phyloP scores from a whole-genome alignment of 2,113 vertebrate species.

The Corydoras sp. region DNA sequence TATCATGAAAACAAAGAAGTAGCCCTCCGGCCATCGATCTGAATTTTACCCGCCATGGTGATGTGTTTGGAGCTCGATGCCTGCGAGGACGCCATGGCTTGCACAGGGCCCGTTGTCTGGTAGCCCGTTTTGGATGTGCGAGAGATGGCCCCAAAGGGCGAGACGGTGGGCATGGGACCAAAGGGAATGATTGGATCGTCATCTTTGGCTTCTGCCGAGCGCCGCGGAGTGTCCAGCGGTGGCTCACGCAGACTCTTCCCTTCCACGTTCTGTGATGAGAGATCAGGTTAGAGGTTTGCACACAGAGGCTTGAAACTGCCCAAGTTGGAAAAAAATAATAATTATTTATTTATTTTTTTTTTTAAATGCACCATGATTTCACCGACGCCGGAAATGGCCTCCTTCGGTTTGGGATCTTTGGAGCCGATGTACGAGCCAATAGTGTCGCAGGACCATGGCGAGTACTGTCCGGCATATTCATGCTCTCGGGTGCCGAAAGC shows the following conservation, averaged over 20 bases:
- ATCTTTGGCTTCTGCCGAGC: constrained; percentile 80
- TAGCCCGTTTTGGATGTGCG: constrained; percentile 91
- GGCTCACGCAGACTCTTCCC: constrained; percentile 82
- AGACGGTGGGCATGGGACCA: constrained; percentile 91
- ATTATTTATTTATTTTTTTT: no score
- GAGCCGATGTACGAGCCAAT: constrained; percentile 97
- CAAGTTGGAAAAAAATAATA: no score
- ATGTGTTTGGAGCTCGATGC: constrained; percentile 81
- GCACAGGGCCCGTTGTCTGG: constrained; percentile 82
- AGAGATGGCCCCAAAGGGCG: constrained; percentile 94
- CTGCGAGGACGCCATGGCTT: constrained; percentile 78
- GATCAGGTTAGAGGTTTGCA: neutral
- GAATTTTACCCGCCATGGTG: constrained; percentile 73
- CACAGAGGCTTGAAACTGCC: neutral
- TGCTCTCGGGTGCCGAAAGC: constrained; percentile 81
- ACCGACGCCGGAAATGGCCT: constrained; percentile 77
- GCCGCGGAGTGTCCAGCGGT: constrained; percentile 49
- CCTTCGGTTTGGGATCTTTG: constrained; percentile 97
- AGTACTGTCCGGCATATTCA: constrained; percentile 91
- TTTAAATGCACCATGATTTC: constrained; percentile 79
- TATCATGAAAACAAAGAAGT: no score
- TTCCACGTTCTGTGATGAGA: constrained; percentile 75
- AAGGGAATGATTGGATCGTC: constrained; percentile 97
- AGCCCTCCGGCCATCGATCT: no score
- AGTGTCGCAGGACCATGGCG: constrained; percentile 97